These are phyloP conservation scores for Pitta sordida DNA, from an alignment of 2,113 vertebrate species.

Conservation along the genomic window DNA sequence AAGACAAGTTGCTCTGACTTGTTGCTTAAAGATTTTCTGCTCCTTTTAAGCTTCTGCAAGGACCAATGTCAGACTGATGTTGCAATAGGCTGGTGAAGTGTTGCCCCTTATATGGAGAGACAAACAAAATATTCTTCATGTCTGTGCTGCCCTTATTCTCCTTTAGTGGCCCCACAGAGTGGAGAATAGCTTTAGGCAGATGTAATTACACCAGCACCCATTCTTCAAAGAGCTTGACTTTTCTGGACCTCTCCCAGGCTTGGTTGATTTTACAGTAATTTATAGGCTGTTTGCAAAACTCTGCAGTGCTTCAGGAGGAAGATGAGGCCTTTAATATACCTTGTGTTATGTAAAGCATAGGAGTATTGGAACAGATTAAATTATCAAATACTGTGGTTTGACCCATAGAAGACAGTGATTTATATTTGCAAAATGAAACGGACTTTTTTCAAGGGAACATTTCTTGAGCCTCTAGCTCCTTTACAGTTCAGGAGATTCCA, in stretches of 20 bases:
- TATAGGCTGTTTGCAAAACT: neutral
- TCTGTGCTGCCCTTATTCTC: neutral
- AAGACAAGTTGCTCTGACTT: neutral
- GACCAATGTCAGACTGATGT: neutral
- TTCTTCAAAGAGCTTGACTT: neutral
- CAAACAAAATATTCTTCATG: neutral
- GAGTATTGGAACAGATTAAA: neutral
- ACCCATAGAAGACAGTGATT: neutral
- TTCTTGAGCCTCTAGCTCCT: neutral
- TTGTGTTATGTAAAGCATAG: neutral
- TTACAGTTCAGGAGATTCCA: conserved; percentile 6
- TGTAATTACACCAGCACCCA: neutral
- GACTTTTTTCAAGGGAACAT: neutral
- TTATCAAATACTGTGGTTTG: neutral
- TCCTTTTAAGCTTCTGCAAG: neutral
- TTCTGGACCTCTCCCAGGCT: neutral
- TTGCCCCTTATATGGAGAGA: neutral
- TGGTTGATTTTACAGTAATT: neutral
- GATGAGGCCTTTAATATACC: neutral
- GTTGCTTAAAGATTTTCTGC: neutral
- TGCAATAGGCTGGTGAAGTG: neutral
- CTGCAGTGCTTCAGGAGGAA: neutral
- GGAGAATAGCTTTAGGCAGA: neutral
- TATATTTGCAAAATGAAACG: neutral
- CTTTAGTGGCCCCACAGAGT: neutral